Evolutionary conservation across 1,140 invertebrate species (phyloP).

Genomic region (Sogatella furcifera): DNA sequence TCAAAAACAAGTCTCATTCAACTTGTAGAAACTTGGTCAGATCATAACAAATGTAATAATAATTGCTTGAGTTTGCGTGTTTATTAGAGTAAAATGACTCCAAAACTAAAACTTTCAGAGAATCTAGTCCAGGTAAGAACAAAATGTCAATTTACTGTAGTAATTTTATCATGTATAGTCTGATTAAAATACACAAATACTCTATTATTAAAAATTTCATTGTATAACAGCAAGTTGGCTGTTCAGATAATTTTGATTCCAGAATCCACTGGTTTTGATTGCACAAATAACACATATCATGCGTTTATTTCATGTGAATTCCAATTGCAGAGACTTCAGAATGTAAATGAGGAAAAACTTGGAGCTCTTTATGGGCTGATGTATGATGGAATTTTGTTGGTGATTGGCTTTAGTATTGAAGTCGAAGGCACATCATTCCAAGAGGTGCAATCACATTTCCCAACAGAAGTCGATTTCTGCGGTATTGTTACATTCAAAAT

Average conservation of each 20-base stretch:
- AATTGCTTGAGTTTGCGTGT: not conserved
- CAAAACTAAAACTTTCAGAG: slow-evolving; percentile 1
- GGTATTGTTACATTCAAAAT: slow-evolving; percentile 47
- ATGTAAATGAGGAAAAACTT: slow-evolving; percentile 41
- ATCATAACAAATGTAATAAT: not conserved
- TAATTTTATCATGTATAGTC: too few relatives aligned
- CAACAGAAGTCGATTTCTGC: slow-evolving; percentile 61
- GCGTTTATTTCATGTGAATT: not conserved
- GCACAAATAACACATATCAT: too few relatives aligned
- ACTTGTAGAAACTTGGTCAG: too few relatives aligned
- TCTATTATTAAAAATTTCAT: too few relatives aligned
- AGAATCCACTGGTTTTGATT: too few relatives aligned
- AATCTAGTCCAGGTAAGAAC: not conserved
- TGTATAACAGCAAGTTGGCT: too few relatives aligned
- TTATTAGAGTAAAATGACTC: slow-evolving; percentile 3
- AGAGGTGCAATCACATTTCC: slow-evolving; percentile 50
- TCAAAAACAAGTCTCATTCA: too few relatives aligned
- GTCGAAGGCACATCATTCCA: slow-evolving; percentile 32
- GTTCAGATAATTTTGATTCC: too few relatives aligned
- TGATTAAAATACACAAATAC: too few relatives aligned
- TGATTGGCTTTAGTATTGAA: slow-evolving; percentile 47
- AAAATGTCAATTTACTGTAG: not conserved
- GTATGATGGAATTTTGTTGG: slow-evolving; percentile 52
- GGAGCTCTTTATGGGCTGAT: slow-evolving; percentile 63
- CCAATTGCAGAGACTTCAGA: slow-evolving; percentile 42